A percentile compares a stretch with the other conserved stretches of the same genome.
Conservation (phyloP, 2,888 invertebrate species). For the Meiosimyza platycephala region DNA sequence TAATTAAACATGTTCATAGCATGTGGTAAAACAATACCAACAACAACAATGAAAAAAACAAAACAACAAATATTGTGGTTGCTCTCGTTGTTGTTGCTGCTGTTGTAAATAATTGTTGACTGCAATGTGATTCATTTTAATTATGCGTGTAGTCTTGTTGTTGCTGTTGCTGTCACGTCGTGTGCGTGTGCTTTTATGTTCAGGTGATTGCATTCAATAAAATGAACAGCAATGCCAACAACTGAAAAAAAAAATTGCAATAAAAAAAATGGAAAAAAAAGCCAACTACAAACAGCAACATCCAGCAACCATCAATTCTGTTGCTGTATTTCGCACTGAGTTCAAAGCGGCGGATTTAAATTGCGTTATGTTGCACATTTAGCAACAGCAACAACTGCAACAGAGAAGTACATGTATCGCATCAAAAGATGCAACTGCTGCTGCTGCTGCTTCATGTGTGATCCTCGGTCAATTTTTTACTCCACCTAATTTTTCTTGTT, state of each 20-base stretch:
- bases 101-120: slow-evolving; percentile 39
- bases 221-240: slow-evolving; percentile 28
- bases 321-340: background rate
- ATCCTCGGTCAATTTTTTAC: background rate
- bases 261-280: slow-evolving; percentile 33
- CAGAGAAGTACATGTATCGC: background rate
- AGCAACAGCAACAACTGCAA: background rate
- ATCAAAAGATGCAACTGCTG: background rate
- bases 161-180: slow-evolving; percentile 9
- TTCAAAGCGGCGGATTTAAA: slow-evolving; percentile 22
- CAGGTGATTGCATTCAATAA: slow-evolving; percentile 38
- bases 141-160: slow-evolving; percentile 45
- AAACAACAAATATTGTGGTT: background rate
- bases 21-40: slow-evolving; percentile 7
- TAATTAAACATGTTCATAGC: slow-evolving; percentile 31
- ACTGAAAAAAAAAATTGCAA: slow-evolving; percentile 31
- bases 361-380: background rate
- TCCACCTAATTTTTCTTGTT: background rate
- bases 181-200: slow-evolving; percentile 23
- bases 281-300: background rate
- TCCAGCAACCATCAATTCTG: slow-evolving; percentile 5
- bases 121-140: slow-evolving; percentile 49
- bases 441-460: background rate
- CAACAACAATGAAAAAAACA: background rate
- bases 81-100: slow-evolving; percentile 20